A percentile compares a stretch with the other conserved stretches of the same genome.
Evolutionary conservation across 23 tunicate species (phyloP).

Genomic region (Botrylloides violaceus): DNA sequence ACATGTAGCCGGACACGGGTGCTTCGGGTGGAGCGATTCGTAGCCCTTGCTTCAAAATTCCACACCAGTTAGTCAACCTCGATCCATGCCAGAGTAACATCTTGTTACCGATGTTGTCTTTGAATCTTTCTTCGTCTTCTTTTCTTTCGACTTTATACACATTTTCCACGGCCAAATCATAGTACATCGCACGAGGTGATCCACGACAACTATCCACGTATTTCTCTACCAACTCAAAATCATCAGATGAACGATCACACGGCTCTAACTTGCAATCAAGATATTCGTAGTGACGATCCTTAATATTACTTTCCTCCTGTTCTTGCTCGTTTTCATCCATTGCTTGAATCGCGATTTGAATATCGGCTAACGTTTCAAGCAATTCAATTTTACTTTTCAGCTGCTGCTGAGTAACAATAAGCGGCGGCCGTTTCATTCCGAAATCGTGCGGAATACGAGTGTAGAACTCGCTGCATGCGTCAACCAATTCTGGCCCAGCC

Average conservation of each 20-base stretch:
- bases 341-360: constrained; percentile 46
- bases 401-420: constrained; percentile 30
- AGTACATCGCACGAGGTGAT: constrained; percentile 49
- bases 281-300: constrained; percentile 41
- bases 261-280: constrained; percentile 48
- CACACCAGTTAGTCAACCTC: constrained; percentile 60
- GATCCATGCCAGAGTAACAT: constrained; percentile 88
- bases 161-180: constrained; percentile 33
- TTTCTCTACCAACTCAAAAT: constrained; percentile 37
- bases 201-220: constrained; percentile 55
- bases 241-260: neutral
- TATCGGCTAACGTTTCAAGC: constrained; percentile 63
- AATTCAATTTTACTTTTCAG: constrained; percentile 48
- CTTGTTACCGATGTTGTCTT: constrained; percentile 16
- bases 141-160: constrained; percentile 38
- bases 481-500: constrained; percentile 6
- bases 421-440: constrained; percentile 70
- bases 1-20: constrained; percentile 67
- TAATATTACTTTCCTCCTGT: constrained; percentile 19
- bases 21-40: constrained; percentile 85
- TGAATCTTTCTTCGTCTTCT: constrained; percentile 21
- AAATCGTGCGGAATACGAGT: constrained; percentile 86
- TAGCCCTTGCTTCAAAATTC: constrained; percentile 67
- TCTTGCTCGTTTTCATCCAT: constrained; percentile 34
- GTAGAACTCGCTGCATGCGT: constrained; percentile 81